Evolutionary conservation across 2,888 invertebrate species (phyloP), one percentile per base, ranked within the genome.

Genomic region (Pharmacophagus antenor): DNA sequence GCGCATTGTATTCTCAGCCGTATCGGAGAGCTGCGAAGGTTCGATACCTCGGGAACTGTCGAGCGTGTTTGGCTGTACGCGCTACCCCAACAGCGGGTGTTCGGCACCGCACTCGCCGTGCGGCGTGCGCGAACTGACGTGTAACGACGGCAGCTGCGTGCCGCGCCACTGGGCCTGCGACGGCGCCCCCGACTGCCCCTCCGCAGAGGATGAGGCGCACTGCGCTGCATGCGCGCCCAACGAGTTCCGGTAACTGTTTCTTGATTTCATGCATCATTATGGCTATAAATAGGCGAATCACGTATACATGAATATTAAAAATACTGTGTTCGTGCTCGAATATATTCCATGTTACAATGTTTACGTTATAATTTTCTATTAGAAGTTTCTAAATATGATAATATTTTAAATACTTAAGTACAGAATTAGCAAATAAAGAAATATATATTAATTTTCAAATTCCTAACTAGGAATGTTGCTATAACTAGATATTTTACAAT

Each of bases 101-200:
- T 87, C 92, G 1, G 89, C 88, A 0, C 80, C 85, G 1, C 77
- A 74, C 25, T 76, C 79, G 0, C 91, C 88, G 4, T 94, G 94
- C 71, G 83, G 84, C 58, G 71, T 76, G 1, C 89, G 91, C 46
- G 94, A 94, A 80, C 82, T 92, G 65, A 77, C 86, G 22, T 94
- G 94, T 65, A 72, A 77, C 0, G 94, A 94, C 67, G 92, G 91
- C 0, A 85, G 92, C 7, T 94, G 94, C 71, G 89, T 94, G 49
- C 93, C 93, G 0, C 73, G 88, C 10, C 92, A 93, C 62, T 94
- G 93, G 93, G 81, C 92, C 50, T 94, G 94, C 70, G 94, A 94
- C 66, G 92, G 92, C 2, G 91, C 91, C 15, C 79, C 79, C 0
- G 94, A 94, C 71, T 94, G 94, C 64, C 80, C 89, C 4, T 91